phyloP scores from a whole-genome alignment of 1,140 invertebrate species.

The Pachypsylla venusta region DNA sequence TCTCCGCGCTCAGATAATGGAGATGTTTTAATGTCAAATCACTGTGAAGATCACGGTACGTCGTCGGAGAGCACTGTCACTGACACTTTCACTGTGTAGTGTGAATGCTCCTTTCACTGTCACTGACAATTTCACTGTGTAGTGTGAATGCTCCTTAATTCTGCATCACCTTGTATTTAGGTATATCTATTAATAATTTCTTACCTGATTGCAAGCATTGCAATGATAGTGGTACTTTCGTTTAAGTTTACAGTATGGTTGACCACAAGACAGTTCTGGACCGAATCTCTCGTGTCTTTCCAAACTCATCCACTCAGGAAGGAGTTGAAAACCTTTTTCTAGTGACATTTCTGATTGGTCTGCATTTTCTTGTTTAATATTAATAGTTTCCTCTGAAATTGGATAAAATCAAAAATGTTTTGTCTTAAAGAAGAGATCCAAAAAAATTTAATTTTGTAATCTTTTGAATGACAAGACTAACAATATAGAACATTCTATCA shows the following conservation, averaged over 20 bases:
- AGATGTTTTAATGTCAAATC: too few relatives aligned
- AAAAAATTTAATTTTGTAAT: neutral
- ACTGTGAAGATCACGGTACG: too few relatives aligned
- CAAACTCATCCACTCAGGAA: constrained; percentile 30
- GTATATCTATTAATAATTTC: too few relatives aligned
- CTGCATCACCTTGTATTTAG: too few relatives aligned
- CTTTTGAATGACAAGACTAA: too few relatives aligned
- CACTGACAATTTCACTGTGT: too few relatives aligned
- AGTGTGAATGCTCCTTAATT: too few relatives aligned
- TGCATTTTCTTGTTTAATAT: neutral
- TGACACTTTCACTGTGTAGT: too few relatives aligned
- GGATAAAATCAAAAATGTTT: neutral
- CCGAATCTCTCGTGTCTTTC: constrained; percentile 35
- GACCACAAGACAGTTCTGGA: constrained; percentile 51
- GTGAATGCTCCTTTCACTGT: too few relatives aligned
- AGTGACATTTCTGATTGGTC: constrained; percentile 17
- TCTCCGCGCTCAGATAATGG: too few relatives aligned
- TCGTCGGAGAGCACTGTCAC: too few relatives aligned
- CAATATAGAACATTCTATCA: too few relatives aligned
- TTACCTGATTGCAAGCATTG: constrained; percentile 66
- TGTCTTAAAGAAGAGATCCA: constrained; percentile 8
- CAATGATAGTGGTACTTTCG: constrained; percentile 73
- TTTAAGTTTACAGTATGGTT: constrained; percentile 75
- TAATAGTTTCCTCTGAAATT: constrained; percentile 14
- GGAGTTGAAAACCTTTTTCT: constrained; percentile 27